Evolutionary conservation across 2,888 invertebrate species (phyloP), one percentile per base, ranked within the genome.

Genomic region (Caenorhabditis wallacei): DNA sequence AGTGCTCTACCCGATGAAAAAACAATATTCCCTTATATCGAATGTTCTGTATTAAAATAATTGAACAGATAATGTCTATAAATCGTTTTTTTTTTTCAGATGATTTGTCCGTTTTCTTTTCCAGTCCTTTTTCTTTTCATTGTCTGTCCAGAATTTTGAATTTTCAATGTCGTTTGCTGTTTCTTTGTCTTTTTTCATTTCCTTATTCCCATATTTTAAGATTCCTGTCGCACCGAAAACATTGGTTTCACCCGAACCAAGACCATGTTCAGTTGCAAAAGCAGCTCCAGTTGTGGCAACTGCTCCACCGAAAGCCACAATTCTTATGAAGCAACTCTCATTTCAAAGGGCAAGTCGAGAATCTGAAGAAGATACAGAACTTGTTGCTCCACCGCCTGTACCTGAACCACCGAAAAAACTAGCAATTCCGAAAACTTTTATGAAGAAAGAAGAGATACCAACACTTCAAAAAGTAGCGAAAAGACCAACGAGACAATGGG

Each of bases 351-450:
- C 82, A 16, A 74, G 74, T 51, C 37, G 79, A 46, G 80, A 83
- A 68, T 80, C 80, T 8, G 83, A 83, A 64, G 84, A 84, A 18
- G 80, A 84, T n/a, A 80, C 83, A 0, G 83, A 83, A 13, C 43
- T 80, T 0, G 76, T 76, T 7, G 70, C 64, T 0, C 82, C 71
- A 53, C 70, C 53, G 0, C 54, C 68, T 0, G 63, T 13, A 18
- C 46, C 51, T n/a, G 78, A 78, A 46, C 66, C 74, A 1, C 80
- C 82, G 56, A 85, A 86, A 53, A 80, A 80, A 20, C 20, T 82
- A 51, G 75, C 76, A 35, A 86, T 80, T 72, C 84, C 82, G 48
- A 83, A 74, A 40, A 76, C 68, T 7, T 81, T 82, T 22, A 51
- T 79, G 61, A 81, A 80, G 18, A 69, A 78, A 13, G 74, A 81